phyloP scores from a whole-genome alignment of 2,888 invertebrate species.

The Sphecodes monilicornis region DNA sequence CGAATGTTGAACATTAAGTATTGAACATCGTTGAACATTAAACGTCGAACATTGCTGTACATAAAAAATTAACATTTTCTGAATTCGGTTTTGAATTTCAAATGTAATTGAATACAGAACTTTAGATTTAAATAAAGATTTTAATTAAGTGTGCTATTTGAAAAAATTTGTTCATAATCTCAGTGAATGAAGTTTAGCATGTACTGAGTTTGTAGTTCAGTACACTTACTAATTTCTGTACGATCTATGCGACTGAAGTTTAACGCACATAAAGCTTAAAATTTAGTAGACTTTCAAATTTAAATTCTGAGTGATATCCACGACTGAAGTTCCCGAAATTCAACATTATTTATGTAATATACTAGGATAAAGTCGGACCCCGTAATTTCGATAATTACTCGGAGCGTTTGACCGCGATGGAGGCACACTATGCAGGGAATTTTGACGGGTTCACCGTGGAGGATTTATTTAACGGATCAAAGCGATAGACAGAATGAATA shows the following conservation, averaged over 20 bases:
- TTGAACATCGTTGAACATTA: too few relatives aligned
- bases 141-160: too few relatives aligned
- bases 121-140: background rate
- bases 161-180: too few relatives aligned
- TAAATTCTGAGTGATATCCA: background rate
- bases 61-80: background rate
- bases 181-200: background rate
- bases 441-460: conserved; percentile 3
- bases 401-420: conserved; percentile 13
- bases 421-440: background rate
- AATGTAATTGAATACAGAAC: background rate
- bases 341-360: background rate
- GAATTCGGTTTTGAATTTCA: background rate
- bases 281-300: background rate
- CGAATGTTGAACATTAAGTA: too few relatives aligned
- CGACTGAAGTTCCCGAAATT: background rate
- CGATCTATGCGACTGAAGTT: background rate
- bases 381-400: conserved; percentile 33
- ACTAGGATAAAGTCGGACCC: background rate
- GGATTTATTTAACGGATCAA: conserved; percentile 30
- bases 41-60: background rate
- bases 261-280: background rate
- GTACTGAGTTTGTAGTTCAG: background rate
- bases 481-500: conserved; percentile 19
- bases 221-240: background rate